Evolutionary conservation across 2,113 vertebrate species (phyloP).

Genomic region (Bos javanicus): DNA sequence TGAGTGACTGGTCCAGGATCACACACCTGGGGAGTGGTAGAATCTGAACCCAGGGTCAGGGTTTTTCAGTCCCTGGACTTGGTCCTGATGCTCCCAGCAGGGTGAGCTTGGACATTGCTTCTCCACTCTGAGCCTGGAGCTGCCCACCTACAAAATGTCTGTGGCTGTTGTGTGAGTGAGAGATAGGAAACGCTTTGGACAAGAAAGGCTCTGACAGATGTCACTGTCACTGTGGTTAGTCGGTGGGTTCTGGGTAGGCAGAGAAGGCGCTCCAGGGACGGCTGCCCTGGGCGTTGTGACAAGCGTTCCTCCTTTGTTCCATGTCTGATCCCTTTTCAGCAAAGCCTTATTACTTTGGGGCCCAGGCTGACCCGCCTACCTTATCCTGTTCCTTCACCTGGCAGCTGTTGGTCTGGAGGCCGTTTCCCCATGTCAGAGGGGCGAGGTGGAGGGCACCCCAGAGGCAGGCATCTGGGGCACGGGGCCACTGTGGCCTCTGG

Average conservation of each 20-base stretch:
- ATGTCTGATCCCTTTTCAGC: background rate
- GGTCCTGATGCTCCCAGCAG: background rate
- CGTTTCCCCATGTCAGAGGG: background rate
- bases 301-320: background rate
- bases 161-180: background rate
- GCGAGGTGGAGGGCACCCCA: background rate
- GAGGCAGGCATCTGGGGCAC: background rate
- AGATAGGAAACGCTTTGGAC: background rate
- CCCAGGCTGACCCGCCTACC: rapidly evolving
- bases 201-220: rapidly evolving
- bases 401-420: background rate
- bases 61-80: background rate
- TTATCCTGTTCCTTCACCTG: background rate
- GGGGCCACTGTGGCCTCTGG: background rate
- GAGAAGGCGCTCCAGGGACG: background rate
- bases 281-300: background rate
- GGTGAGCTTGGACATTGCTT: no score
- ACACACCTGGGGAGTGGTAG: background rate
- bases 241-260: background rate
- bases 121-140: background rate
- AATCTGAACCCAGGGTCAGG: background rate
- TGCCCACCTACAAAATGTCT: background rate
- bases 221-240: rapidly evolving
- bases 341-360: background rate
- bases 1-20: background rate